A percentile compares a stretch with the other conserved stretches of the same genome.
Conservation (phyloP, 2,888 invertebrate species). For the Glaucopsyche alexis region DNA sequence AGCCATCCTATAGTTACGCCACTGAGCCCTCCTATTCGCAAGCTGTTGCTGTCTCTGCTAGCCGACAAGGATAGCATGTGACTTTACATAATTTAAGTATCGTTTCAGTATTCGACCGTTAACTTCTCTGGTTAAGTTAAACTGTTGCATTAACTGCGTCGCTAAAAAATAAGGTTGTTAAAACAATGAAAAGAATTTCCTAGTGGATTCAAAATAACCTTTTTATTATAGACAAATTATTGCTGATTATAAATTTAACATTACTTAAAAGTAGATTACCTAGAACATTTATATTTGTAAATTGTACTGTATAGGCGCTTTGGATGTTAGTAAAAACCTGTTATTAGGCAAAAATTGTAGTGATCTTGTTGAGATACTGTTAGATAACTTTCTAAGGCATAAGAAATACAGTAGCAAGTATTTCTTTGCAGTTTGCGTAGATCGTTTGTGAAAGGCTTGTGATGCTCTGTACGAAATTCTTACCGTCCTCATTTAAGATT, state of each 20-base stretch:
- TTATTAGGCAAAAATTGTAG: constrained; percentile 25
- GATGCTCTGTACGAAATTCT: constrained; percentile 22
- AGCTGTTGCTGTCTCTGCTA: too few relatives aligned
- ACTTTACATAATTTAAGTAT: too few relatives aligned
- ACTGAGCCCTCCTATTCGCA: too few relatives aligned
- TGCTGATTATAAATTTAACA: background rate
- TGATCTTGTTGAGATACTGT: constrained; percentile 19
- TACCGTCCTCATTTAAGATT: constrained; percentile 22
- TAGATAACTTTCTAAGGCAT: constrained; percentile 1
- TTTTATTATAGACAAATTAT: constrained; percentile 6
- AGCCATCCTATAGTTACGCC: too few relatives aligned
- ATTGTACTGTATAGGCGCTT: constrained; percentile 21
- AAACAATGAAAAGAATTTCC: background rate
- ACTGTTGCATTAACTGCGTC: background rate
- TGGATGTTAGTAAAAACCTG: constrained; percentile 22
- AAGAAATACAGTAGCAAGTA: constrained; percentile 21
- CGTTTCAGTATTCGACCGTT: too few relatives aligned
- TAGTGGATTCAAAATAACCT: background rate
- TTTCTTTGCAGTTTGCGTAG: background rate
- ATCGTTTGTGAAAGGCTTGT: constrained; percentile 8
- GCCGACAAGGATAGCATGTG: too few relatives aligned
- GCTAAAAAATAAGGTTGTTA: background rate
- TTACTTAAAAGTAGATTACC: constrained; percentile 6
- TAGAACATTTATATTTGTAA: constrained; percentile 20
- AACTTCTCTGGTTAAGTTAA: background rate